phyloP scores from a whole-genome alignment of 2,797 vertebrate genomes.

The Cyclura pinguis region DNA sequence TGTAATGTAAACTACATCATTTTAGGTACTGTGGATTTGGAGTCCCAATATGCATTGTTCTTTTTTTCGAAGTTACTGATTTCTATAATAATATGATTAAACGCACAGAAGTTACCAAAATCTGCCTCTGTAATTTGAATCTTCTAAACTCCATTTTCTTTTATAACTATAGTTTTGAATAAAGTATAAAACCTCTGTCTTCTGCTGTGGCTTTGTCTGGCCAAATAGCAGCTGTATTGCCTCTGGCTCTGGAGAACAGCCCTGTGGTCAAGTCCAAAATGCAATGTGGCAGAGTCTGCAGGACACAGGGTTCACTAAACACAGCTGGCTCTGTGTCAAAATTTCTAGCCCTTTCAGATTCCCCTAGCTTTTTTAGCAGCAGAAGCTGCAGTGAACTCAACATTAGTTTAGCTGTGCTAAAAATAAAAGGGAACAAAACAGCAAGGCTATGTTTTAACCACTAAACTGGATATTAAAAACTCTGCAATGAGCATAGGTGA shows the following conservation, averaged over 20 bases:
- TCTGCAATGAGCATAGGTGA: slow-evolving; percentile 17
- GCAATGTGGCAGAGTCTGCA: neutral
- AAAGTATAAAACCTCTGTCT: neutral
- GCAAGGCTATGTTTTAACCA: slow-evolving; percentile 16
- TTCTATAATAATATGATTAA: neutral
- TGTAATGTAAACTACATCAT: neutral
- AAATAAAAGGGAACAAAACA: neutral
- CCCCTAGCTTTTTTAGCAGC: neutral
- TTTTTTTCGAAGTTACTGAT: neutral
- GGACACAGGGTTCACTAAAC: neutral
- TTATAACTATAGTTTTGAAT: neutral
- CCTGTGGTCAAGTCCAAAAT: neutral
- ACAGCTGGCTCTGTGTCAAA: neutral
- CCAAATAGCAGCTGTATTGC: neutral
- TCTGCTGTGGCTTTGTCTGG: neutral
- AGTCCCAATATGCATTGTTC: neutral
- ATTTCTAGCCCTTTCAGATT: neutral
- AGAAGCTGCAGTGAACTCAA: neutral
- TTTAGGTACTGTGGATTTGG: neutral
- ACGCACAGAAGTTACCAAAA: neutral
- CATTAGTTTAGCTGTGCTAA: neutral
- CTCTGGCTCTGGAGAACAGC: neutral
- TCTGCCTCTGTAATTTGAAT: neutral
- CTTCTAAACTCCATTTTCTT: neutral
- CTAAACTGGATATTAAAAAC: neutral